Base-by-base conservation (phyloP, 2,113 vertebrate genomes). In the Hipposideros armiger region DNA sequence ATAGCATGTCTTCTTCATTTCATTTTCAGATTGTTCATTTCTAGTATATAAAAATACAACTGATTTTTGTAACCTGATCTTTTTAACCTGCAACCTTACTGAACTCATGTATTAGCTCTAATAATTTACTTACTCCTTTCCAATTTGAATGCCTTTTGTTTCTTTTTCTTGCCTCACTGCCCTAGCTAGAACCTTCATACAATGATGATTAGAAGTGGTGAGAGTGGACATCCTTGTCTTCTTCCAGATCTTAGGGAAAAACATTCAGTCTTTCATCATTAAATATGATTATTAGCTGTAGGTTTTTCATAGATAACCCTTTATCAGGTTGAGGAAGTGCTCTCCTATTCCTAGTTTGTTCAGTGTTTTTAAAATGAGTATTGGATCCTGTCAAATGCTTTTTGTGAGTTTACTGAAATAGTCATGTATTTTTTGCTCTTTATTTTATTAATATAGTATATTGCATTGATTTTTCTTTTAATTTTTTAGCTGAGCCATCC, bases 41-140 rank as follows among this genome's bases (percentile, higher is more conserved):
- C 70, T 91, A 60, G 15, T 10, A 84, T 36, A 87, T 4, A 88
- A 50, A 95, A 92, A 77, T 90, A 50, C 4, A 83, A 32, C 42
- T 60, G 42, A 70, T 3, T 60, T 82, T 50, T 77, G 11, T 50
- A 30, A 69, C 47, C 67, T 70, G 0, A 81, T 64, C 54, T 81
- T 81, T 81, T 54, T 91, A 80, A 80, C 42, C 77, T 84, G 15
- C 58, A 85, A n/a, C 64, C 28, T 72, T 93, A 32, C n/a, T 69
- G 14, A 70, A 42, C 40, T 87, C 50, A 69, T 32, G 30, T 76
- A 91, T 47, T 67, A 87, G 52, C n/a, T 54, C n/a, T 89, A 84
- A 78, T 17, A 89, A 28, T 77, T 88, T 54, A 77, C 40, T 45
- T 82, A 30, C 67, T 95, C 81, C 64, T 97, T 97, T 87, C 56